phyloP scores from a whole-genome alignment of 2,113 vertebrate genomes.

The Paraplagusia blochii region DNA sequence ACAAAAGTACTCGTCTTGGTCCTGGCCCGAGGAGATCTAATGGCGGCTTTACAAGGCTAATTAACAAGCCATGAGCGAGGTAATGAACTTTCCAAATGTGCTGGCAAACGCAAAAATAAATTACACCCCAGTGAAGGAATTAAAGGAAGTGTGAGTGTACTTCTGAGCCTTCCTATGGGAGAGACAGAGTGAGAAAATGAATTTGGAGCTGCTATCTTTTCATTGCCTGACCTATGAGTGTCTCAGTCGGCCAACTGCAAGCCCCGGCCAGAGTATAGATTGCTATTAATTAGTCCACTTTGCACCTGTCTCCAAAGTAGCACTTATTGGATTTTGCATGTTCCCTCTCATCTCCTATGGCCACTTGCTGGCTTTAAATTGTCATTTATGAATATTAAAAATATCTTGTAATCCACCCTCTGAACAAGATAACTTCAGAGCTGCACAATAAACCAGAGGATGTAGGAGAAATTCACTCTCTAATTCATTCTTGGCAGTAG shows the following conservation, averaged over 20 bases:
- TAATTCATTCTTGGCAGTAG: too few species aligned
- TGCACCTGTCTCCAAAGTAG: slow-evolving; percentile 68
- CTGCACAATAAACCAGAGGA: slow-evolving; percentile 47
- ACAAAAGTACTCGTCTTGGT: slow-evolving; percentile 70
- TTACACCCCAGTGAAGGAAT: slow-evolving; percentile 68
- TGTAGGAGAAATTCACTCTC: not conserved
- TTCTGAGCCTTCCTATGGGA: slow-evolving; percentile 67
- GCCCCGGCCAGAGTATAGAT: slow-evolving; percentile 68
- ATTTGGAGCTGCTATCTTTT: slow-evolving; percentile 74
- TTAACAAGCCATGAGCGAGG: slow-evolving; percentile 77
- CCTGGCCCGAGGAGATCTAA: slow-evolving; percentile 69
- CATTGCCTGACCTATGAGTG: slow-evolving; percentile 72
- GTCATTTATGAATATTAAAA: slow-evolving; percentile 69
- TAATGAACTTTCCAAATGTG: slow-evolving; percentile 77
- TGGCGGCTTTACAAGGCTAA: slow-evolving; percentile 77
- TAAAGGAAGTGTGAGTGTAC: slow-evolving; percentile 71
- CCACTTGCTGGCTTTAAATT: slow-evolving; percentile 57
- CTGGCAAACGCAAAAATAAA: slow-evolving; percentile 76
- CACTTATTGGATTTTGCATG: slow-evolving; percentile 61
- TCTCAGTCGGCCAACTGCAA: slow-evolving; percentile 61
- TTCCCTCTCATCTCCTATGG: slow-evolving; percentile 57
- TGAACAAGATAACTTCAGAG: slow-evolving; percentile 53
- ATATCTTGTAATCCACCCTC: slow-evolving; percentile 58
- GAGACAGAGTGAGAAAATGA: slow-evolving; percentile 68
- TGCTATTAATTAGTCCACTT: slow-evolving; percentile 76